Evolutionary conservation across 2,113 vertebrate species (phyloP).

Genomic region (Craseonycteris thonglongyai): DNA sequence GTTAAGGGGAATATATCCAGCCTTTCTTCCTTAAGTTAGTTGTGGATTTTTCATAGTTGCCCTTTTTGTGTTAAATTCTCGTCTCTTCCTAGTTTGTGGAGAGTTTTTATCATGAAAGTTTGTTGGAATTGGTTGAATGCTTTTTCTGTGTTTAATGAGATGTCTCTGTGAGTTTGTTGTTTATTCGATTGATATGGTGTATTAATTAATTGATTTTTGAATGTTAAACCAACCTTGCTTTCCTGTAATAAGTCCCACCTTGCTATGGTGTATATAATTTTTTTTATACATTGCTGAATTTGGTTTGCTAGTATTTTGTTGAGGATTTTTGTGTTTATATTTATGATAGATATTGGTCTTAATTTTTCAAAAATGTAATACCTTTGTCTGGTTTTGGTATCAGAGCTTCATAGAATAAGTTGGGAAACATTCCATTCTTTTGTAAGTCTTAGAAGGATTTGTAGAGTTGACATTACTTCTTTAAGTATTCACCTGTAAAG

Average conservation of each 20-base stretch:
- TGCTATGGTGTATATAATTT: background rate
- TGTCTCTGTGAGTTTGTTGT: background rate
- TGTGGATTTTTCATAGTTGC: background rate
- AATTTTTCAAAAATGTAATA: background rate
- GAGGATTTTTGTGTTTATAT: background rate
- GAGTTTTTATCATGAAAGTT: background rate
- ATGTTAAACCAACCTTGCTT: conserved; percentile 8
- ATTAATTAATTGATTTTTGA: conserved; percentile 15
- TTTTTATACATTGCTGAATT: background rate
- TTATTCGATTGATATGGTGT: background rate
- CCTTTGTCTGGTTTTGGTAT: conserved; percentile 3
- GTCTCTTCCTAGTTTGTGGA: background rate
- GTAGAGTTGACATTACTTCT: background rate
- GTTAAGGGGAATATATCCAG: background rate
- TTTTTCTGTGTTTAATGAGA: background rate
- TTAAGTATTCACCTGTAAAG: conserved; percentile 13
- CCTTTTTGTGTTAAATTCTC: background rate
- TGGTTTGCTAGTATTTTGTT: conserved; percentile 5
- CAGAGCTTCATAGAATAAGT: background rate
- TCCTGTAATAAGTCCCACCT: background rate
- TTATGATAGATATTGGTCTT: background rate
- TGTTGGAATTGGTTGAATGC: background rate
- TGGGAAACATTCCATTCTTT: background rate
- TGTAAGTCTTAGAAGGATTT: background rate
- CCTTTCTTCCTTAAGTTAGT: background rate